Evolutionary conservation across 1,140 invertebrate species (phyloP).

Genomic region (Lanistes nyassanus): DNA sequence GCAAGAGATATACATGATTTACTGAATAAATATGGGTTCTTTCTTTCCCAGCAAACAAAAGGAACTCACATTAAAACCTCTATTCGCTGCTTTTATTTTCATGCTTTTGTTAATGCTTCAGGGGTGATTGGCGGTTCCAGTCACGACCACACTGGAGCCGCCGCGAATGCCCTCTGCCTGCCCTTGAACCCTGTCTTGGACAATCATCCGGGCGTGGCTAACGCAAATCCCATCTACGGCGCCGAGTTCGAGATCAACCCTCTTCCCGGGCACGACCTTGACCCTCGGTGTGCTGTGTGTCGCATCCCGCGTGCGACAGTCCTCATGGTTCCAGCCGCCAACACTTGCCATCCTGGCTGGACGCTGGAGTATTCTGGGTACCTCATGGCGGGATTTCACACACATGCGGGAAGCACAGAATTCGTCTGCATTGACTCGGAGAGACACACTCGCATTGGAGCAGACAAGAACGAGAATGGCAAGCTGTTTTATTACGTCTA

Average conservation of each 20-base stretch:
- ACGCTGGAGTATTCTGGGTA: slow-evolving; percentile 38
- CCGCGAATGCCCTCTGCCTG: slow-evolving; percentile 34
- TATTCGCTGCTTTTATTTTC: no score
- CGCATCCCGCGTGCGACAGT: slow-evolving; percentile 6
- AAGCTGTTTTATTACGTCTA: background rate
- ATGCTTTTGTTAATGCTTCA: background rate
- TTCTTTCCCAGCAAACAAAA: no score
- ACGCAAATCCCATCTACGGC: slow-evolving; percentile 23
- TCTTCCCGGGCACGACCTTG: slow-evolving; percentile 1
- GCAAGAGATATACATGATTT: no score
- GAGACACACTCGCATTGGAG: background rate
- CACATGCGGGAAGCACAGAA: slow-evolving; percentile 10
- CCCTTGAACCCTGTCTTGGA: slow-evolving; percentile 28
- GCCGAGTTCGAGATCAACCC: slow-evolving; percentile 34
- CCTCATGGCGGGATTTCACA: slow-evolving; percentile 30
- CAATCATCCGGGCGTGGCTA: background rate
- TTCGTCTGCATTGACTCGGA: slow-evolving; percentile 36
- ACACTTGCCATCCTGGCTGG: slow-evolving; percentile 40
- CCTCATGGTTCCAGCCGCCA: slow-evolving; percentile 45
- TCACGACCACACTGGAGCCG: slow-evolving; percentile 16
- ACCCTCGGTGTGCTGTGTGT: slow-evolving; percentile 36
- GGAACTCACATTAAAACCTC: no score
- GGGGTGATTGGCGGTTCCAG: slow-evolving; percentile 8
- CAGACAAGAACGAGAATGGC: background rate
- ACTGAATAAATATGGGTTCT: no score